Base-by-base conservation (phyloP, 2,888 invertebrate genomes). In the Leptopilina myrica region DNA sequence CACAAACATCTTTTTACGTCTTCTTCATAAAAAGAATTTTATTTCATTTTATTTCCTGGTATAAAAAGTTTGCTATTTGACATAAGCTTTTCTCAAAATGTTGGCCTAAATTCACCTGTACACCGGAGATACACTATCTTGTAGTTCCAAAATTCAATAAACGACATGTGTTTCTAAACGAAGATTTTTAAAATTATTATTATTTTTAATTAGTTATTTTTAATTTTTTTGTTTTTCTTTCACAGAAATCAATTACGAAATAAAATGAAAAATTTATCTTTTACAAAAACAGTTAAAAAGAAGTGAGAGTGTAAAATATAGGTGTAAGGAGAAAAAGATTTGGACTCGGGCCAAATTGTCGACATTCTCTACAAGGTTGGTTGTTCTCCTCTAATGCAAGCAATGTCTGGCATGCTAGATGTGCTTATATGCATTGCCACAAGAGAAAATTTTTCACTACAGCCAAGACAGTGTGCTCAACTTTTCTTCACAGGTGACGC, bases 301-400 rank as follows among this genome's bases (percentile, higher is more conserved):
- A 20, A 64, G 12, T 43, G n/a, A 46, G 79, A 76, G 43, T 40
- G 46, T 56, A 26, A 64, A 69, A 64, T 20, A 69, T 53, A 15
- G 59, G 66, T 77, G 82, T 79, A 82, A 43, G 43, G 79, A 81
- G 49, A 40, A 80, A 69, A 79, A 79, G 82, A 85, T 85, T 85
- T 84, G 84, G 85, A 76, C 2, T 5, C 1, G 5, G 1, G 79
- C 83, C 85, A 85, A 83, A 79, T 80, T 65, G 65, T 5, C 26
- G 79, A 79, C 80, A 79, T 79, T 81, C 78, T 64, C 79, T 73
- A 69, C 69, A 79, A 75, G 64, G 81, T 64, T 79, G 26, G 12
- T 73, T 33, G 73, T 14, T 73, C 62, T 62, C 20, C 59, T 62
- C 80, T 76, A 78, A 79, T 78, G 78, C 78, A 80, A 80, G 56